Conservation (phyloP, 2,113 vertebrate species). For the Nanorana parkeri region DNA sequence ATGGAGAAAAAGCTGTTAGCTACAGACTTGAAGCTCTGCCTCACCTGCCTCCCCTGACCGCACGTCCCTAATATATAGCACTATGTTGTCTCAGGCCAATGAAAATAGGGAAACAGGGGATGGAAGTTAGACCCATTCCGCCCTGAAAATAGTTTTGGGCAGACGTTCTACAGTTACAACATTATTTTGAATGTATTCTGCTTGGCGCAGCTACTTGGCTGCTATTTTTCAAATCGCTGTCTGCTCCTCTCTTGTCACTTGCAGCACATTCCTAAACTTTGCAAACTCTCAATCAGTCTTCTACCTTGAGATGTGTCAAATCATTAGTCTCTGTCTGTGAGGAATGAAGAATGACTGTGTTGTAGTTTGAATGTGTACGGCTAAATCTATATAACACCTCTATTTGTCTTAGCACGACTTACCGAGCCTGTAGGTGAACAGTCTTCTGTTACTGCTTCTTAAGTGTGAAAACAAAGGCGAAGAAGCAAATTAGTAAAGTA, state of each 20-base stretch:
- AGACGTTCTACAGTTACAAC: not conserved
- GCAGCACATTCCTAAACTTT: slow-evolving; percentile 2
- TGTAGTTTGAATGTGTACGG: slow-evolving; percentile 19
- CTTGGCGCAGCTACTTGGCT: not conserved
- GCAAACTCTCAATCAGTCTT: slow-evolving; percentile 26
- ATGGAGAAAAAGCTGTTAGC: no score
- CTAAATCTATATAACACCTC: slow-evolving; percentile 11
- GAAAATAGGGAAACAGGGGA: no score
- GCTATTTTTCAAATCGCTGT: not conserved
- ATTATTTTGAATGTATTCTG: not conserved
- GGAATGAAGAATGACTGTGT: slow-evolving; percentile 16
- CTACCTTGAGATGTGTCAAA: slow-evolving; percentile 19
- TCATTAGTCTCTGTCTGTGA: slow-evolving; percentile 22
- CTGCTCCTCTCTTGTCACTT: not conserved
- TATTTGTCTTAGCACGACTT: slow-evolving; percentile 3
- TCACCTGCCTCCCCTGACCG: no score
- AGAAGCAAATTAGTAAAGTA: not conserved
- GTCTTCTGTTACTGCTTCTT: not conserved
- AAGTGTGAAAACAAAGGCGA: not conserved
- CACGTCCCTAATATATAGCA: no score
- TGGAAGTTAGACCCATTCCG: no score
- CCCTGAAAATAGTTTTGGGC: no score
- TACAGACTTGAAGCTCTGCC: no score
- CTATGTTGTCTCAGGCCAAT: no score
- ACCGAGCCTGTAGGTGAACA: not conserved